Evolutionary conservation across 2,888 invertebrate species (phyloP), one percentile per base, ranked within the genome.

Genomic region (Melieria picta): DNA sequence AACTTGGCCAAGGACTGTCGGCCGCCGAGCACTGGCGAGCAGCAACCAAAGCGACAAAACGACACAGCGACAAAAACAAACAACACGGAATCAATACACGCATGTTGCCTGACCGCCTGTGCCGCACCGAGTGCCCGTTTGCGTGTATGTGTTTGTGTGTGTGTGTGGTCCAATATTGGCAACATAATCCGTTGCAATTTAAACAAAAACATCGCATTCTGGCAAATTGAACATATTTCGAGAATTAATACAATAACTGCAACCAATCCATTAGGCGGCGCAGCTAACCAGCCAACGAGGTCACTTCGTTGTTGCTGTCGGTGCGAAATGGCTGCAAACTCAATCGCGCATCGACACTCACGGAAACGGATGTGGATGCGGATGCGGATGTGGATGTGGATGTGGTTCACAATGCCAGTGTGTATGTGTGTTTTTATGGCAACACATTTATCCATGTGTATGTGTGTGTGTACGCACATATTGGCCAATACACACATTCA

Each of bases 181-280:
- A 43, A 48, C 50, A 60, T 67, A 67, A 67, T 67, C 60, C 50
- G 50, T 60, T 48, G 58, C 11, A 67, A 60, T 60, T 67, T 67
- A 67, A 67, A 67, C 11, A 60, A 60, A 50, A 60, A 48, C 50
- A 58, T 50, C 58, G n/a, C 6, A 60, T 48, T 42, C 60, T 42
- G 5, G 43, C 50, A 43, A 58, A 60, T 45, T 50, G 67, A 58
- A 67, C 67, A 50, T 60, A 67, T 60, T 67, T 67, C 50, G 60
- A 45, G 67, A 58, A 67, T 61, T 67, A 67, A 60, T 43, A 45
- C 50, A 48, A 58, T 61, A 58, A 67, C 13, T 45, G 67, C 42
- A 67, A 50, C 67, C 50, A 67, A 67, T 52, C 67, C 60, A 67
- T 67, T 67, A 67, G 60, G 48, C 30, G 30, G 30, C 30, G 2